Percentiles rank a stretch among this genome's conserved stretches.
These are phyloP conservation scores for Cettia cetti DNA, from an alignment of 2,113 vertebrate species.

Conservation along the genomic window DNA sequence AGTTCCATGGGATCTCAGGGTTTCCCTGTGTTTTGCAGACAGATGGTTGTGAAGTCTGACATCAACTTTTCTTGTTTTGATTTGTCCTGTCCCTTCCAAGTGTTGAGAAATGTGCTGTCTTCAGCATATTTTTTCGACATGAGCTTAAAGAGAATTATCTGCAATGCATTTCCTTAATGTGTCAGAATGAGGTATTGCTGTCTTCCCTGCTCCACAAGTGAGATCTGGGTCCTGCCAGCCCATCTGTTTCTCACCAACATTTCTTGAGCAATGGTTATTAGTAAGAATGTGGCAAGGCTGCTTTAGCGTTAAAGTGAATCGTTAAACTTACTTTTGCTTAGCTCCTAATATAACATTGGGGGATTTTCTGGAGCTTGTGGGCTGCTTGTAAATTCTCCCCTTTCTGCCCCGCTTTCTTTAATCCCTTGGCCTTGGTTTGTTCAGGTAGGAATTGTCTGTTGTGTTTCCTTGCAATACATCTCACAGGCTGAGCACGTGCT, in stretches of 20 bases:
- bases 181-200: neutral
- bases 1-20: neutral
- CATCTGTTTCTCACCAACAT: neutral
- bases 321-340: neutral
- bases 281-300: neutral
- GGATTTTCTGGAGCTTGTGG: neutral
- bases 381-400: neutral
- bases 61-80: neutral
- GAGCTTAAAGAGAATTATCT: neutral
- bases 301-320: neutral
- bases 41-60: neutral
- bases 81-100: neutral
- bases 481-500: neutral
- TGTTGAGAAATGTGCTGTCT: conserved; percentile 2
- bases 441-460: neutral
- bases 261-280: neutral
- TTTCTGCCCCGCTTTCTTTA: accelerated
- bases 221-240: neutral
- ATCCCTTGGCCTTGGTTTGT: neutral
- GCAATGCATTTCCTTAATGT: neutral
- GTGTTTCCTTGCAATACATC: neutral
- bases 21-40: neutral
- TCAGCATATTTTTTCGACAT: neutral
- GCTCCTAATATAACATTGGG: neutral
- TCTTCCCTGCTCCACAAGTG: neutral